These are phyloP conservation scores for Eulacestoma nigropectus DNA, from an alignment of 2,113 vertebrate genomes.

Conservation along the genomic window DNA sequence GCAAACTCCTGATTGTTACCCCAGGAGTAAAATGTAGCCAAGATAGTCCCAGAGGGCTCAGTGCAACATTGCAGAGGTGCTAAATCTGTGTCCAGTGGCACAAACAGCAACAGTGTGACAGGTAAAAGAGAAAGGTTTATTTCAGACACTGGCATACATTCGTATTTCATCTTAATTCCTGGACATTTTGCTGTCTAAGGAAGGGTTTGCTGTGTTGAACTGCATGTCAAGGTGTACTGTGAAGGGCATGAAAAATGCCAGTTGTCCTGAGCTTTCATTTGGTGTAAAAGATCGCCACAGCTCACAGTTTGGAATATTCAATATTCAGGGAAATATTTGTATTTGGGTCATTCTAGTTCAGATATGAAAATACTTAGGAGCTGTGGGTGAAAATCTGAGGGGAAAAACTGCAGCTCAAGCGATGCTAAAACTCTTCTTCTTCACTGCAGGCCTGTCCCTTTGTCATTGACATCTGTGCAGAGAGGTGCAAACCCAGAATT, in stretches of 20 bases:
- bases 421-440: not conserved
- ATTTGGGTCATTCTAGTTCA: not conserved
- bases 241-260: not conserved
- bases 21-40: not conserved
- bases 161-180: not conserved
- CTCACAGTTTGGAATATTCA: not conserved
- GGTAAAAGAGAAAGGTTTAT: not conserved
- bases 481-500: constrained; percentile 76
- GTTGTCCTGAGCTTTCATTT: not conserved
- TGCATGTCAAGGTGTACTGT: rapidly evolving
- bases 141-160: not conserved
- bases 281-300: not conserved
- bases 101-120: not conserved
- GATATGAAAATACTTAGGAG: not conserved
- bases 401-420: not conserved
- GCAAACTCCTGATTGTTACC: not conserved
- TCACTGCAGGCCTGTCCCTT: constrained; percentile 86
- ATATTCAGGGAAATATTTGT: not conserved
- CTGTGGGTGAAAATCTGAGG: not conserved
- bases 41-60: not conserved
- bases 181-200: not conserved
- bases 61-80: not conserved
- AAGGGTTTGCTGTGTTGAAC: not conserved
- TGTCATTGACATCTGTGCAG: constrained; percentile 77
- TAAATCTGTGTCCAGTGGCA: not conserved